These are phyloP conservation scores for Passer domesticus DNA, from an alignment of 2,113 vertebrate genomes.

Conservation along the genomic window DNA sequence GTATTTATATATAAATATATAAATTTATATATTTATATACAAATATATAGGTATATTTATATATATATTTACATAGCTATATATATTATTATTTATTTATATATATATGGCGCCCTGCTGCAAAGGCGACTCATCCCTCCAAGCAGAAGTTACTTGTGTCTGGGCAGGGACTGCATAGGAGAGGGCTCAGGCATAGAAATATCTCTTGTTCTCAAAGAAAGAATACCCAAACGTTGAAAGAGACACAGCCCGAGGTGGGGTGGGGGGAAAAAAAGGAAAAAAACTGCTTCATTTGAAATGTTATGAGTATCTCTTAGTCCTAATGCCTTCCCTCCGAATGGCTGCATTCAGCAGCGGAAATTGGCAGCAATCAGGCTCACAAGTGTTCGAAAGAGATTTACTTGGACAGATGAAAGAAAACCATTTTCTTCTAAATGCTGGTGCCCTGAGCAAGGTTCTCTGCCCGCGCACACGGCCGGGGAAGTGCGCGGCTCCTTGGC, in stretches of 20 bases:
- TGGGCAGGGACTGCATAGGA: background rate
- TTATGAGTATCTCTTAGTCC: conserved; percentile 50
- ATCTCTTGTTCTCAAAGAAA: background rate
- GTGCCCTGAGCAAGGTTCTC: conserved; percentile 44
- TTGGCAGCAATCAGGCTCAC: conserved; percentile 72
- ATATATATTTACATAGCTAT: too few species aligned
- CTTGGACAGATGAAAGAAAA: conserved; percentile 69
- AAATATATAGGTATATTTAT: too few species aligned
- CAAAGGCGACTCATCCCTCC: background rate
- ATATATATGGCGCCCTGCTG: background rate
- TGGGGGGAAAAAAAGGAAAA: background rate
- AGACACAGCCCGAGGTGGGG: background rate
- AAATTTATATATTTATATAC: too few species aligned
- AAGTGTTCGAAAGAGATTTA: conserved; percentile 69
- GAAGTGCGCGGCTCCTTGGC: conserved; percentile 21
- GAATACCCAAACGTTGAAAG: background rate
- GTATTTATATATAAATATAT: too few species aligned
- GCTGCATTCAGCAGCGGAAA: conserved; percentile 51
- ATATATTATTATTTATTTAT: rapidly evolving
- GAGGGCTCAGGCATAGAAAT: background rate
- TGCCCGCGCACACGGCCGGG: background rate
- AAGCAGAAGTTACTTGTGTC: background rate
- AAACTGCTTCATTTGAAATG: conserved; percentile 25
- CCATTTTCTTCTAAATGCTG: conserved; percentile 51
- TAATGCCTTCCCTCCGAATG: conserved; percentile 57